Evolutionary conservation across 2,888 invertebrate species (phyloP).

Genomic region (Dynastes tityus): DNA sequence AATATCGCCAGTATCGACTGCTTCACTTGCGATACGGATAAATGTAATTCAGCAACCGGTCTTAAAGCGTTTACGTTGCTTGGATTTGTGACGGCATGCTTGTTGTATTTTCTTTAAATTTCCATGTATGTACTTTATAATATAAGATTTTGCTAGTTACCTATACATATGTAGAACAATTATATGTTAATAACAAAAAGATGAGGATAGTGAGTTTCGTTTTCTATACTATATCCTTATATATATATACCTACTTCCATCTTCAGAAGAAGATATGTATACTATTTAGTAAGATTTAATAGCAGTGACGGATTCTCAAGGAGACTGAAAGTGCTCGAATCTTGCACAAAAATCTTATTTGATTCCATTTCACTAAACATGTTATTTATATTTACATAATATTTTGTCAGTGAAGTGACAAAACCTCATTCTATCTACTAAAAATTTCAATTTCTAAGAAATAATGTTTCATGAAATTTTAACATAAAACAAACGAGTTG

Average conservation of each 20-base stretch:
- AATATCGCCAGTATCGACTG: constrained; percentile 58
- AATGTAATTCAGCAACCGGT: constrained; percentile 64
- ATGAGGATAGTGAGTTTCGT: constrained; percentile 2
- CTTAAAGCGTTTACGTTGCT: constrained; percentile 58
- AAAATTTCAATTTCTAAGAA: too few species aligned
- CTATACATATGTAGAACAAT: neutral
- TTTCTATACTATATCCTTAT: neutral
- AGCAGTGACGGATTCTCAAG: too few species aligned
- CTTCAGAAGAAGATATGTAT: neutral
- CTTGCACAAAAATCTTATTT: too few species aligned
- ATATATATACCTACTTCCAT: neutral
- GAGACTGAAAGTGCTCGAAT: too few species aligned
- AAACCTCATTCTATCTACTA: too few species aligned
- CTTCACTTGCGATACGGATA: constrained; percentile 64
- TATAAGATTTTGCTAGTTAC: constrained; percentile 1
- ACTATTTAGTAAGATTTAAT: too few species aligned
- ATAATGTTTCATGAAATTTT: too few species aligned
- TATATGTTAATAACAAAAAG: constrained; percentile 40
- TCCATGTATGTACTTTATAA: neutral
- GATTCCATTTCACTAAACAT: too few species aligned
- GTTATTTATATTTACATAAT: too few species aligned
- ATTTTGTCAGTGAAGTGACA: too few species aligned
- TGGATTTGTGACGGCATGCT: constrained; percentile 61
- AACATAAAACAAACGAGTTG: too few species aligned
- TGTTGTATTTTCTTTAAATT: constrained; percentile 63